A percentile compares a stretch with the other conserved stretches of the same genome.
Evolutionary conservation across 35 echinoderm and acorn worm genomes (phyloP).

Genomic region (Diadema setosum): DNA sequence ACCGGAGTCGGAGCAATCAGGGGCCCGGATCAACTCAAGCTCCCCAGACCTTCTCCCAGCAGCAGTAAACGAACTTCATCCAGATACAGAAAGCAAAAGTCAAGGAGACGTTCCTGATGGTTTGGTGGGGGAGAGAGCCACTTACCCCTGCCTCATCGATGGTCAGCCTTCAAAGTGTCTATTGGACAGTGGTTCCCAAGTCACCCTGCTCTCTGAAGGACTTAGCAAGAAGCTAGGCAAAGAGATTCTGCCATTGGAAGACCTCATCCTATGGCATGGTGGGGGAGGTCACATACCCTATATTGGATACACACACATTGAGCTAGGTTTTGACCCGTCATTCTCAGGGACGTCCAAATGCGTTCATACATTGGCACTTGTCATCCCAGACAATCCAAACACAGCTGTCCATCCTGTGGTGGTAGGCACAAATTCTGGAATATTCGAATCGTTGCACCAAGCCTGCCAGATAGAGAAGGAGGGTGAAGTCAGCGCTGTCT

Average conservation of each 20-base stretch:
- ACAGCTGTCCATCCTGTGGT: not conserved
- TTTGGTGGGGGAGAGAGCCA: conserved; percentile 33
- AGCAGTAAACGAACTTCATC: not conserved
- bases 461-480: not conserved
- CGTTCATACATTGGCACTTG: conserved; percentile 22
- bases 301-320: conserved; percentile 27
- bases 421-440: conserved; percentile 51
- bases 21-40: not conserved
- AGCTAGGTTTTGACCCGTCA: not conserved
- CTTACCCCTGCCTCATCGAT: conserved; percentile 8
- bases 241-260: conserved; percentile 32
- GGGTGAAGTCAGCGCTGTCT: not conserved
- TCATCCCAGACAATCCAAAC: conserved; percentile 38
- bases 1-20: conserved; percentile 29
- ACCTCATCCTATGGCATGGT: conserved; percentile 65
- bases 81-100: not conserved
- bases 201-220: conserved; percentile 34
- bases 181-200: conserved; percentile 69
- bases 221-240: conserved; percentile 11
- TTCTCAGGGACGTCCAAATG: conserved; percentile 10
- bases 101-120: conserved; percentile 33
- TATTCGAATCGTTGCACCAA: conserved; percentile 12
- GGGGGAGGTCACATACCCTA: conserved; percentile 59
- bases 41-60: no score
- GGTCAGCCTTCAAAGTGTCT: not conserved